A percentile compares a stretch with the other conserved stretches of the same genome.
Conservation (phyloP, 2,797 vertebrate species). For the Sphenopsis melanotis region DNA sequence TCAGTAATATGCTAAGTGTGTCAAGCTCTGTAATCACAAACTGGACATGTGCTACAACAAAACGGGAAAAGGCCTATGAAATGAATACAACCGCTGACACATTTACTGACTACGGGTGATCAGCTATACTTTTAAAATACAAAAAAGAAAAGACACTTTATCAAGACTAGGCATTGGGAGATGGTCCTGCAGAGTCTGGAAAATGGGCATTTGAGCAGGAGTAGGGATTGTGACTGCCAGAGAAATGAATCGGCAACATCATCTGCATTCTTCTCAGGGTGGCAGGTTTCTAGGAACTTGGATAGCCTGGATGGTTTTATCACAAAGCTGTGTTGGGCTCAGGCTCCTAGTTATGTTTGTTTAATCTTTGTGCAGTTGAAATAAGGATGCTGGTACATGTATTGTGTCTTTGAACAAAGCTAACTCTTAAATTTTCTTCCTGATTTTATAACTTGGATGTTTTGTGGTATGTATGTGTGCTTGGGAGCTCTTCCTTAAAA, state of each 20-base stretch:
- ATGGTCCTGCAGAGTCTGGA: background rate
- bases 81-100: background rate
- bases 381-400: background rate
- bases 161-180: background rate
- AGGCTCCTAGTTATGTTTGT: background rate
- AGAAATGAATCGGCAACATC: background rate
- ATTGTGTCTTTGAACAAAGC: background rate
- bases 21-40: background rate
- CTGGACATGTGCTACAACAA: background rate
- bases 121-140: background rate
- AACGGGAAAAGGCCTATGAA: background rate
- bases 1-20: background rate
- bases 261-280: background rate
- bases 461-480: background rate
- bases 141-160: background rate
- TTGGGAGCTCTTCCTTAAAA: background rate
- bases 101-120: background rate
- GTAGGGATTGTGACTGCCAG: background rate
- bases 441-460: background rate
- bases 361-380: background rate
- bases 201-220: background rate
- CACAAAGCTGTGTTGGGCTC: background rate
- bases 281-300: background rate
- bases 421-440: background rate
- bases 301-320: background rate